These are phyloP conservation scores for Cryptops parisi DNA, from an alignment of 2,888 invertebrate species.

Conservation along the genomic window DNA sequence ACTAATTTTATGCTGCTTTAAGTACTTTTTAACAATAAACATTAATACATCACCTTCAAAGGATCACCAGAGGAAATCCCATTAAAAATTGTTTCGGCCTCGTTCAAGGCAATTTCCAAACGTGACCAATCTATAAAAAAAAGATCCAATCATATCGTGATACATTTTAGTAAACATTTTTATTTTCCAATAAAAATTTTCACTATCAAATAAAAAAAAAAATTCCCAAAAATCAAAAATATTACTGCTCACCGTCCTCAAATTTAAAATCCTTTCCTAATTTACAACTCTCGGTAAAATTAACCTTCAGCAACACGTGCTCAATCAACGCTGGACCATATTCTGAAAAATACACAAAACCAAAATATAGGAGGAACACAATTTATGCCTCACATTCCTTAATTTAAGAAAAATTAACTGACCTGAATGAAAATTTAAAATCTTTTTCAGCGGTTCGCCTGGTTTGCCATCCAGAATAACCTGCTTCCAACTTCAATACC, in stretches of 20 bases:
- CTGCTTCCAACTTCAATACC: background rate
- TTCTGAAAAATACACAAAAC: conserved; percentile 38
- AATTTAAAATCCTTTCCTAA: conserved; percentile 49
- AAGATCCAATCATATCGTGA: too few relatives aligned
- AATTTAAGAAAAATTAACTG: conserved; percentile 20
- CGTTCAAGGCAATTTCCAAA: conserved; percentile 48
- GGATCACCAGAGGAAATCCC: too few relatives aligned
- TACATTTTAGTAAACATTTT: too few relatives aligned
- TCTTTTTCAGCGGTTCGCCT: conserved; percentile 63
- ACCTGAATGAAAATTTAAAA: conserved; percentile 66
- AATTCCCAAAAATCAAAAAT: too few relatives aligned
- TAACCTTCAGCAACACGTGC: conserved; percentile 61
- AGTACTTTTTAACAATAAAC: too few relatives aligned
- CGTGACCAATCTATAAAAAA: conserved; percentile 42
- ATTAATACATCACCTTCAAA: too few relatives aligned
- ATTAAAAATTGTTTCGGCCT: conserved; percentile 54
- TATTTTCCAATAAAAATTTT: too few relatives aligned
- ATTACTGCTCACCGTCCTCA: too few relatives aligned
- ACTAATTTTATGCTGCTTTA: conserved; percentile 40
- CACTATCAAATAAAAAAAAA: background rate
- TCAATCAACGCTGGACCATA: conserved; percentile 86
- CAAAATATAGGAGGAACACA: background rate
- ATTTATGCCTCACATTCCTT: conserved; percentile 1
- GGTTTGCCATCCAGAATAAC: conserved; percentile 44
- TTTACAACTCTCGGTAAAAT: conserved; percentile 42